Base-by-base conservation (phyloP, 2,888 invertebrate species). In the Bellardia bayeri region DNA sequence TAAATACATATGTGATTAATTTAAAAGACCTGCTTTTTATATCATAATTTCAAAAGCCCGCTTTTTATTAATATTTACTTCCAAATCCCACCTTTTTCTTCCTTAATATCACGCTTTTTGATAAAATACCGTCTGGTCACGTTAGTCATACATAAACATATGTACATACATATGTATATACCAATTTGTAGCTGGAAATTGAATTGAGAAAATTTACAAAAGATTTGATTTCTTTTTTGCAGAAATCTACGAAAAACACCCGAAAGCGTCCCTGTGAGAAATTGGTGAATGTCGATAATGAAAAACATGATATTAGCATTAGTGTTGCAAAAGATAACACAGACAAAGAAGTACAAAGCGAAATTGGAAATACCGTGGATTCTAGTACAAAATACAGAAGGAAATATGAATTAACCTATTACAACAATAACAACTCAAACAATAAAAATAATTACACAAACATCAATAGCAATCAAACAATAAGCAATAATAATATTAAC, bases 381-480 rank as follows among this genome's bases (percentile, higher is more conserved):
- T 56, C 11, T 11, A 23, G n/a, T 23, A 40, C 37, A 16, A 78
- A 79, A 64, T 72, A 4, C n/a, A 71, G 71, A 78, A 84, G 72
- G 40, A 78, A 79, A 69, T 85, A 80, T 11, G 85, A 85, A 54
- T 13, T 80, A 33, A 81, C 68, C 14, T 82, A 78, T 72, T 66
- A 78, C 51, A 76, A 82, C 30, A 85, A 64, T 45, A 81, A 84
- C 40, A 80, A 64, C 37, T 23, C 54, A 14, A 64, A 13, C 30
- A 63, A 63, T 56, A 81, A 78, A 75, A 81, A 75, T 68, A 80
- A 63, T 51, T 51, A 81, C 49, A 40, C 16, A 11, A 72, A 30
- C 16, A 63, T 33, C 42, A 74, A 68, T 42, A 80, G 69, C 68
- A 80, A 68, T 61, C 5, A n/a, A 54, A 16, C 42, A 14, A 71